Evolutionary conservation across 2,113 vertebrate species (phyloP).

Genomic region (Motacilla tschutschensis): DNA sequence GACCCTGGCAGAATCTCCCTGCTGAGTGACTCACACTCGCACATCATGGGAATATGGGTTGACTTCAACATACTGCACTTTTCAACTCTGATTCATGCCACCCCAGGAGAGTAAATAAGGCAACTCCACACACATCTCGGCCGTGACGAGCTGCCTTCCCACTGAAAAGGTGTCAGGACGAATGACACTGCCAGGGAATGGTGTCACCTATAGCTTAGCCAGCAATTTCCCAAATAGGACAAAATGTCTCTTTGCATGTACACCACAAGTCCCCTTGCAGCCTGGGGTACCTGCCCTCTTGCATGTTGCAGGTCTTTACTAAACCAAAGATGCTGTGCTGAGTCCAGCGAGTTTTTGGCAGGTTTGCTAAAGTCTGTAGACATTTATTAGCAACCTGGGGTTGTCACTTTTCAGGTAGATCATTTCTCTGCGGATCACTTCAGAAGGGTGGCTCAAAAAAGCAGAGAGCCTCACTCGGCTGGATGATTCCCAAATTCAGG

Average conservation of each 20-base stretch:
- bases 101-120: conserved; percentile 48
- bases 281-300: background rate
- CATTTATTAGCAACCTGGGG: background rate
- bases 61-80: conserved; percentile 53
- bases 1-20: conserved; percentile 59
- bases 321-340: background rate
- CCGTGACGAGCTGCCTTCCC: conserved; percentile 14
- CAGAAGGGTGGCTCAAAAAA: background rate
- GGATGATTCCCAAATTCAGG: conserved; percentile 2
- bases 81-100: conserved; percentile 66
- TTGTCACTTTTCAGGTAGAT: background rate
- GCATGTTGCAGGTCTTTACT: background rate
- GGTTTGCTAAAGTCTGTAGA: background rate
- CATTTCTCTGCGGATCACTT: background rate
- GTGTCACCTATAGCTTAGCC: background rate
- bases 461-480: background rate
- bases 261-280: background rate
- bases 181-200: background rate
- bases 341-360: background rate
- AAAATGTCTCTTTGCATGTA: background rate
- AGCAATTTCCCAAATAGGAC: background rate
- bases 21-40: conserved; percentile 39
- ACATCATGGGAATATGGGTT: conserved; percentile 35
- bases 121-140: background rate
- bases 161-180: background rate